phyloP scores from a whole-genome alignment of 2,888 invertebrate genomes.

The Creontiades dilutus region DNA sequence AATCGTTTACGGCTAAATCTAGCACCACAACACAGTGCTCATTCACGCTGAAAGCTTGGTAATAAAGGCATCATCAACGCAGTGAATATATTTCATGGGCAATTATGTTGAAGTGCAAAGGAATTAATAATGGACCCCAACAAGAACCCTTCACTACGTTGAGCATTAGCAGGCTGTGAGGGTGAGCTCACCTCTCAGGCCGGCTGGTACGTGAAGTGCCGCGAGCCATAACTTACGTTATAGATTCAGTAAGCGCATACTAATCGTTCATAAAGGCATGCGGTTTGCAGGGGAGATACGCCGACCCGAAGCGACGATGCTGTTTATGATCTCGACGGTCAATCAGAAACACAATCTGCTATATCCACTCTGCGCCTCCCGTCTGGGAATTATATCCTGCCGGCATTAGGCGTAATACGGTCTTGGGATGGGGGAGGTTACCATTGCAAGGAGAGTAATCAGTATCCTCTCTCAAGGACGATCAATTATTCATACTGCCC shows the following conservation, averaged over 20 bases:
- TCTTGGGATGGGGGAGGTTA: not conserved
- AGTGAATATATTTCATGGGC: not conserved
- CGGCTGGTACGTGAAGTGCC: not conserved
- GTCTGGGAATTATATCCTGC: slow-evolving; percentile 19
- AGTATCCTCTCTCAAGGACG: slow-evolving; percentile 32
- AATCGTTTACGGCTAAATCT: too few relatives aligned
- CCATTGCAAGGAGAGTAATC: slow-evolving; percentile 20
- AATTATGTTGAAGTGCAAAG: slow-evolving; percentile 2
- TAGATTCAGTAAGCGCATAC: slow-evolving; percentile 43
- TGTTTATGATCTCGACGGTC: slow-evolving; percentile 41
- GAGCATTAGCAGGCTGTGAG: not conserved
- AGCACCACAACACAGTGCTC: too few relatives aligned
- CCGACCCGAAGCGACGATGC: not conserved
- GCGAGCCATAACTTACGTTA: not conserved
- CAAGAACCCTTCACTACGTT: not conserved
- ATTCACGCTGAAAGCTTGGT: not conserved
- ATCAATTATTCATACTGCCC: slow-evolving; percentile 4
- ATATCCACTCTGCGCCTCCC: slow-evolving; percentile 3
- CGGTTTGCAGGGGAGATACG: not conserved
- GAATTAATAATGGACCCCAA: not conserved
- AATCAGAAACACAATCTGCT: slow-evolving; percentile 37
- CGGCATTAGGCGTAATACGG: slow-evolving; percentile 16
- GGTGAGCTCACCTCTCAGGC: not conserved
- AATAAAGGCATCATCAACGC: not conserved
- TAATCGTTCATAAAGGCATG: slow-evolving; percentile 33